A percentile compares a stretch with the other conserved stretches of the same genome.
Evolutionary conservation across 2,113 vertebrate genomes (phyloP).

Genomic region (Lamprotornis superbus): DNA sequence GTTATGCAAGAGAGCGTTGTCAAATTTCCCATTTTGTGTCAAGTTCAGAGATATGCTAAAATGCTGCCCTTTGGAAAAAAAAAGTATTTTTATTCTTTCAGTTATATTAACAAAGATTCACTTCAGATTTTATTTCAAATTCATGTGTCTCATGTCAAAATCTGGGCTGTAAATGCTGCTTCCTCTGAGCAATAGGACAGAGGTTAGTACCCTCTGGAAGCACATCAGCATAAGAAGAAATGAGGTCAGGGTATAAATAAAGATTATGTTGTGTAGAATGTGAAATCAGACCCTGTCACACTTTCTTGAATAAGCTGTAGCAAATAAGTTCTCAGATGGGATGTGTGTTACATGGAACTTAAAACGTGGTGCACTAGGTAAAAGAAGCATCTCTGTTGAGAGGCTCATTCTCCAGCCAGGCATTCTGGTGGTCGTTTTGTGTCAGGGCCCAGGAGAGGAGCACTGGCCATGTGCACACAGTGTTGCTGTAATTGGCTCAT

Average conservation of each 20-base stretch:
- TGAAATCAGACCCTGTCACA: not conserved
- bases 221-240: not conserved
- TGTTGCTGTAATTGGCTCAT: not conserved
- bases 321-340: not conserved
- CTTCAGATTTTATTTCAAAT: slow-evolving; percentile 7
- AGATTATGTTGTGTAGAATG: not conserved
- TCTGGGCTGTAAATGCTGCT: not conserved
- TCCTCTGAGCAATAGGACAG: not conserved
- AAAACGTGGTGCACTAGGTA: not conserved
- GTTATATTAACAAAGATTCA: not conserved
- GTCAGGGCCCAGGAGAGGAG: not conserved
- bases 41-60: not conserved
- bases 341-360: not conserved
- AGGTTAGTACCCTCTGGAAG: not conserved
- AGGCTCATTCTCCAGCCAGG: not conserved
- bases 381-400: not conserved
- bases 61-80: not conserved
- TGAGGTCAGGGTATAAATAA: not conserved
- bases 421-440: not conserved
- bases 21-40: slow-evolving; percentile 20
- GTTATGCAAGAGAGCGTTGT: slow-evolving; percentile 1
- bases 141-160: not conserved
- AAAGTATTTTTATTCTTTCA: not conserved
- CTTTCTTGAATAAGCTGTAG: not conserved
- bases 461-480: not conserved